phyloP scores from a whole-genome alignment of 2,113 vertebrate genomes.

The Urocitellus parryii region DNA sequence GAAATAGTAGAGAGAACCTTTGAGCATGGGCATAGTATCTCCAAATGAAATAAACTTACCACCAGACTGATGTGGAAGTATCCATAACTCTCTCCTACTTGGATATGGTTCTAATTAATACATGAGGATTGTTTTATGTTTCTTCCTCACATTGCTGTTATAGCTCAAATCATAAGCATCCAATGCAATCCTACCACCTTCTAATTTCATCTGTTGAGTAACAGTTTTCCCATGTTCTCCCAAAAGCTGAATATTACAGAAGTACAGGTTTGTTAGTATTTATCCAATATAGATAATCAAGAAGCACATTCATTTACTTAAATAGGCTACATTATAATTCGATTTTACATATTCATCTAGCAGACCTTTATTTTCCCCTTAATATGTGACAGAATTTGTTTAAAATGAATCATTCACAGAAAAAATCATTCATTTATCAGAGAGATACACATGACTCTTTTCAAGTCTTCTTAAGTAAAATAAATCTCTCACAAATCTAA shows the following conservation, averaged over 20 bases:
- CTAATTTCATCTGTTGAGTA: neutral
- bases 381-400: neutral
- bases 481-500: slow-evolving; percentile 51
- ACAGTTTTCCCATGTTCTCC: neutral
- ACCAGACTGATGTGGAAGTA: neutral
- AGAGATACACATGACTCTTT: neutral
- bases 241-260: neutral
- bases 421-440: slow-evolving; percentile 59
- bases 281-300: neutral
- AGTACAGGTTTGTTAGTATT: neutral
- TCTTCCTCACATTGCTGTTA: neutral
- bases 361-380: neutral
- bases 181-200: neutral
- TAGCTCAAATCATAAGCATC: neutral
- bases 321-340: neutral
- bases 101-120: neutral
- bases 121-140: neutral
- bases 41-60: neutral
- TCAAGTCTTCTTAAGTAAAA: slow-evolving; percentile 55
- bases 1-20: slow-evolving; percentile 33
- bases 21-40: neutral
- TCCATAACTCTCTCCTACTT: neutral
- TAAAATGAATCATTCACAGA: neutral
- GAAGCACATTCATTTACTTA: slow-evolving; percentile 14
- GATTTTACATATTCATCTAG: slow-evolving; percentile 1